Conservation (phyloP, 2,797 vertebrate genomes). For the Neoniphon sammara region DNA sequence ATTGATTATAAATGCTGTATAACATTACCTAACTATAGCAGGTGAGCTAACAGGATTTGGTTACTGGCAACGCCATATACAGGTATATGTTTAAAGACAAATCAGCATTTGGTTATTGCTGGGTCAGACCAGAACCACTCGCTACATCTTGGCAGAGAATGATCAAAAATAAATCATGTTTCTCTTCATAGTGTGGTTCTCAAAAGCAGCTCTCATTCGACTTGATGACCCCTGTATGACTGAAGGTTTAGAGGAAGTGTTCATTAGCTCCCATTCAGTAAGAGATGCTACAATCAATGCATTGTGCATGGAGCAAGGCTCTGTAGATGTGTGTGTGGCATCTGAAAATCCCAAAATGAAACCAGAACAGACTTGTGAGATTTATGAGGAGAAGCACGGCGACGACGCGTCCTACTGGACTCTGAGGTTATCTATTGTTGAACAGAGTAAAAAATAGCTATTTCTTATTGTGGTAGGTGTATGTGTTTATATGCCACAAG, state of each 20-base stretch:
- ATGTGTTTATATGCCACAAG: slow-evolving; percentile 27
- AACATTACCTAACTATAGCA: slow-evolving; percentile 75
- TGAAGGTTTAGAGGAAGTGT: slow-evolving; percentile 22
- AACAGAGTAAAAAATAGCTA: slow-evolving; percentile 77
- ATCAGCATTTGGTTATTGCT: slow-evolving; percentile 84
- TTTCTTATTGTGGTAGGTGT: slow-evolving; percentile 66
- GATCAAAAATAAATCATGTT: slow-evolving; percentile 47
- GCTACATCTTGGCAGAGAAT: slow-evolving; percentile 77
- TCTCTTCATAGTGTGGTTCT: slow-evolving; percentile 49
- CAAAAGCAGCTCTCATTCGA: slow-evolving; percentile 16
- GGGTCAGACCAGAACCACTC: slow-evolving; percentile 67
- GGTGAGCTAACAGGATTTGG: slow-evolving; percentile 82
- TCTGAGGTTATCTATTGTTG: slow-evolving; percentile 77
- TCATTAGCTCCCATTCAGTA: background rate
- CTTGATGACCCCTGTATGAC: slow-evolving; percentile 24
- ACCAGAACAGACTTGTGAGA: slow-evolving; percentile 52
- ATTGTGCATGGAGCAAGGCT: slow-evolving; percentile 67
- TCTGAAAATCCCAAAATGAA: slow-evolving; percentile 52
- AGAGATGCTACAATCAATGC: slow-evolving; percentile 70
- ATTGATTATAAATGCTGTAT: slow-evolving; percentile 81
- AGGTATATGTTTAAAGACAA: slow-evolving; percentile 73
- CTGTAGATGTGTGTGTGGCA: slow-evolving; percentile 51
- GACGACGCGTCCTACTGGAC: slow-evolving; percentile 61
- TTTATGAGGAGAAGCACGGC: slow-evolving; percentile 53
- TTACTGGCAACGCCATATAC: slow-evolving; percentile 80